Evolutionary conservation across 2,888 invertebrate species (phyloP).

Genomic region (Spodoptera picta): DNA sequence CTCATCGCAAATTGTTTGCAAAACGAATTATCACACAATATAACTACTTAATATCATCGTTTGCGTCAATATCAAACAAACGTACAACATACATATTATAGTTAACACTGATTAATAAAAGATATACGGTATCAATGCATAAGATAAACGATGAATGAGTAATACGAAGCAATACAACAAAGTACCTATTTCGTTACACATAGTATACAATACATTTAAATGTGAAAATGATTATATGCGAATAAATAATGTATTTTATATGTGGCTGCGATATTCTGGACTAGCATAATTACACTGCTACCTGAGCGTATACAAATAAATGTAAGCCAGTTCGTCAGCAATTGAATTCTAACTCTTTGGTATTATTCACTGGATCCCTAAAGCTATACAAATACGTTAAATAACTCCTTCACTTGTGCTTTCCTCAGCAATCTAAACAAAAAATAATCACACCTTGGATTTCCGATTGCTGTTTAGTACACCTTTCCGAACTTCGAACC

Average conservation of each 20-base stretch:
- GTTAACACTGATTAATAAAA: constrained; percentile 68
- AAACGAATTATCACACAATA: constrained; percentile 59
- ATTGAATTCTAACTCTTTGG: constrained; percentile 81
- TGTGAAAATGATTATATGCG: constrained; percentile 72
- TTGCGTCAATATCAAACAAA: constrained; percentile 68
- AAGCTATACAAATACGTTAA: constrained; percentile 70
- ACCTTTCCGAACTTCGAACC: constrained; percentile 56
- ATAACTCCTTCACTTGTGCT: constrained; percentile 73
- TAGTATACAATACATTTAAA: constrained; percentile 48
- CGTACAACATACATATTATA: constrained; percentile 55
- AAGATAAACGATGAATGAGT: constrained; percentile 69
- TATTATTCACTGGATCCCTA: constrained; percentile 81
- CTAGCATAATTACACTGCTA: constrained; percentile 79
- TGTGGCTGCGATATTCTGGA: constrained; percentile 79
- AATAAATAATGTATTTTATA: constrained; percentile 74
- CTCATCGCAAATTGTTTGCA: constrained; percentile 55
- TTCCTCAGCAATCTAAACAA: constrained; percentile 62
- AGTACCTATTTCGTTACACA: constrained; percentile 65
- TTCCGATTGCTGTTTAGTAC: constrained; percentile 58
- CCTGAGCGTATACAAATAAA: constrained; percentile 67
- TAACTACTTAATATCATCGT: constrained; percentile 61
- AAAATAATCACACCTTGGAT: constrained; percentile 60
- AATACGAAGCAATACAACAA: constrained; percentile 68
- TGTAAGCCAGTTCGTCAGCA: constrained; percentile 68
- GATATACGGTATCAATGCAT: constrained; percentile 62